Percentiles rank a stretch among this genome's conserved stretches.
These are phyloP conservation scores for Vespertilio murinus DNA, from an alignment of 2,797 vertebrate species.

Conservation along the genomic window DNA sequence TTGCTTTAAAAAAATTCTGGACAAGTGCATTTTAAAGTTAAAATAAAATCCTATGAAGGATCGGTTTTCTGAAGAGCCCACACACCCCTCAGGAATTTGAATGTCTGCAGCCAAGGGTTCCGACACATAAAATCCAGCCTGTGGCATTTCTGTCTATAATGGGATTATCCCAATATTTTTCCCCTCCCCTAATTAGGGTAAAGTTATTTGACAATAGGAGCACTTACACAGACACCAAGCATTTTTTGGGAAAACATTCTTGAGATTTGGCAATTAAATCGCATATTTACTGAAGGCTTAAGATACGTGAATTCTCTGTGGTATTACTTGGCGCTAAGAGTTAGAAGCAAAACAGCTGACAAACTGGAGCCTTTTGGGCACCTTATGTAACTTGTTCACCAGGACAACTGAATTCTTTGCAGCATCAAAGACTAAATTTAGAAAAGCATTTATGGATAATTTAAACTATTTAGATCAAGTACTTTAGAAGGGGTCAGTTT, in stretches of 20 bases:
- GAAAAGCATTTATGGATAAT: background rate
- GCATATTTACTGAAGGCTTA: background rate
- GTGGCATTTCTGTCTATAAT: constrained; percentile 19
- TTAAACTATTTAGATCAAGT: constrained; percentile 46
- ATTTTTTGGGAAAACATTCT: constrained; percentile 6
- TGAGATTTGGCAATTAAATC: constrained; percentile 7
- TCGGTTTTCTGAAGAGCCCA: constrained; percentile 53
- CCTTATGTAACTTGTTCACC: constrained; percentile 15
- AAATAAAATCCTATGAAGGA: constrained; percentile 44
- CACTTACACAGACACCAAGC: background rate
- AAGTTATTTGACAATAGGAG: constrained; percentile 1
- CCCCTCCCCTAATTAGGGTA: background rate
- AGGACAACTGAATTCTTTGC: constrained; percentile 32
- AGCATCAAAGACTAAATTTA: constrained; percentile 55
- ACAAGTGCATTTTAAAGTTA: constrained; percentile 41
- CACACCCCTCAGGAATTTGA: background rate
- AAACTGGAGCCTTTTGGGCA: constrained; percentile 7
- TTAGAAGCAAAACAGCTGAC: constrained; percentile 54
- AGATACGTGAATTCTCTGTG: constrained; percentile 3
- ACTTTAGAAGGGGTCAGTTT: background rate
- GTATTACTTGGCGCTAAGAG: background rate
- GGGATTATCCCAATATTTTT: constrained; percentile 31
- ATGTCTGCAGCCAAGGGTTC: background rate
- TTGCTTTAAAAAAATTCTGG: constrained; percentile 26
- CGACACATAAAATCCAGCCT: constrained; percentile 15